Evolutionary conservation across 2,113 vertebrate genomes (phyloP).

Genomic region (Mystacornis crossleyi): DNA sequence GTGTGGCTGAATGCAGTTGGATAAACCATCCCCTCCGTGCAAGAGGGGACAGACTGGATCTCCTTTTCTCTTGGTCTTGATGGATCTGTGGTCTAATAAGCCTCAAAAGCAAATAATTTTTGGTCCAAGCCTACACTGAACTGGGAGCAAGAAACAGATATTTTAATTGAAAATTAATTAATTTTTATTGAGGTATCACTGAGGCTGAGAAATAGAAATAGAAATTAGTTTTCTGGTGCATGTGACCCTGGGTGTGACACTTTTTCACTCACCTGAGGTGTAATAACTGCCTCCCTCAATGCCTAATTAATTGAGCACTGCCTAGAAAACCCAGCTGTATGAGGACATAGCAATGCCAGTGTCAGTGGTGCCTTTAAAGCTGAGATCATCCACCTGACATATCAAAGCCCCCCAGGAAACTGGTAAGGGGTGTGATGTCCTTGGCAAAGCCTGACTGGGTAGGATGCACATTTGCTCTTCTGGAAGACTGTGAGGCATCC

Average conservation of each 20-base stretch:
- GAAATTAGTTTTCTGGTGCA: neutral
- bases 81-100: neutral
- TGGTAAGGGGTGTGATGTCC: rapidly evolving
- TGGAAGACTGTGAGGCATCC: neutral
- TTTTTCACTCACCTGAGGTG: neutral
- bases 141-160: neutral
- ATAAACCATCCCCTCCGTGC: neutral
- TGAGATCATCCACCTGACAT: neutral
- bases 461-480: neutral
- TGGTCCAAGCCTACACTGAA: neutral
- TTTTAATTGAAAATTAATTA: neutral
- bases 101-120: neutral
- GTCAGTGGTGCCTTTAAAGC: neutral
- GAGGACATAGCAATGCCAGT: neutral
- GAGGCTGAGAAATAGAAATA: neutral
- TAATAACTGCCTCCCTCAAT: neutral
- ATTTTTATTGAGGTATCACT: neutral
- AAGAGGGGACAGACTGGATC: neutral
- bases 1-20: neutral
- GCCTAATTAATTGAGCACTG: neutral
- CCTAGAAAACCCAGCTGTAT: neutral
- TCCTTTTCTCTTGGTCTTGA: neutral
- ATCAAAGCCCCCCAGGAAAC: neutral
- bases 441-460: neutral
- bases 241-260: neutral